Evolutionary conservation across 1,140 invertebrate species (phyloP).

Genomic region (Panulirus ornatus): DNA sequence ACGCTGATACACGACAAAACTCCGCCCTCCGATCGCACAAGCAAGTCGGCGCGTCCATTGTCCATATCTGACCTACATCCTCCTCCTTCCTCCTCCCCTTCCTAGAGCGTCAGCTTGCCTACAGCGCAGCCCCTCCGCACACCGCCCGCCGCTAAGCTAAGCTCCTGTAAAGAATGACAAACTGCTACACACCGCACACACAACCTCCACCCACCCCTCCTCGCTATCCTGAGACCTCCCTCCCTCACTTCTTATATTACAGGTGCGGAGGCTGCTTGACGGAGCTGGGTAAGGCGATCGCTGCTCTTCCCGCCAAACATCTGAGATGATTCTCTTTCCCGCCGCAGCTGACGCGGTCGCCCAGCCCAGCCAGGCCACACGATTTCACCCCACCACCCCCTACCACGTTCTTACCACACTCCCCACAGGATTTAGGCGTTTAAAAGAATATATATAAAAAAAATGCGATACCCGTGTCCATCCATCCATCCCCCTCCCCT

Average conservation of each 20-base stretch:
- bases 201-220: background rate
- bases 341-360: conserved; percentile 23
- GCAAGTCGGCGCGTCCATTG: background rate
- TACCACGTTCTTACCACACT: no score
- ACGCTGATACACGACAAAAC: background rate
- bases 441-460: no score
- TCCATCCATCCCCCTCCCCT: background rate
- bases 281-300: conserved; percentile 34
- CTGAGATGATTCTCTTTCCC: conserved; percentile 9
- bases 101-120: background rate
- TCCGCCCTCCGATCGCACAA: background rate
- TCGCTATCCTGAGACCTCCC: no score
- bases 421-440: no score
- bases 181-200: conserved; percentile 24
- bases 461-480: background rate
- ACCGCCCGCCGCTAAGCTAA: no score
- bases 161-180: conserved; percentile 21
- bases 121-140: background rate
- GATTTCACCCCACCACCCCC: no score
- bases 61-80: no score
- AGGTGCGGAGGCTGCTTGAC: conserved; percentile 19
- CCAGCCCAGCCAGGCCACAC: no score
- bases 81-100: background rate
- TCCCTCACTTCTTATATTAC: conserved; percentile 27
- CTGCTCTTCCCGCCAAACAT: conserved; percentile 31